Evolutionary conservation across 2,113 vertebrate species (phyloP).

Genomic region (Neomonachus schauinslandi): DNA sequence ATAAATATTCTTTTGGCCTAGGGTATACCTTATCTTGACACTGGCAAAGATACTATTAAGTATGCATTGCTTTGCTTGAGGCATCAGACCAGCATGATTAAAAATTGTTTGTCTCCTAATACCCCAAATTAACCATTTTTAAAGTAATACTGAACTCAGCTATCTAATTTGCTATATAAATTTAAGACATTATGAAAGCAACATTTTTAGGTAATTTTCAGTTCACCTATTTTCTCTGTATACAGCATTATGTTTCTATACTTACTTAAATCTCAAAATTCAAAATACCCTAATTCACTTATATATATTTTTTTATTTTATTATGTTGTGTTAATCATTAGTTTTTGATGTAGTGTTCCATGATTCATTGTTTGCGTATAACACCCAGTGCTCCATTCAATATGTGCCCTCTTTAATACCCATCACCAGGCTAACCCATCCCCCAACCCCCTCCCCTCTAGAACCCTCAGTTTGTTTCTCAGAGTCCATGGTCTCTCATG

Average conservation of each 20-base stretch:
- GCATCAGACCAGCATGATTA: not conserved
- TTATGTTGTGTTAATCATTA: too few species aligned
- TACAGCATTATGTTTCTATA: not conserved
- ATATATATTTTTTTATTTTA: not conserved
- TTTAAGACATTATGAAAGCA: not conserved
- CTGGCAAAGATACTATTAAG: conserved; percentile 36
- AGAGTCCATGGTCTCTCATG: too few species aligned
- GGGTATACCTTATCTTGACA: not conserved
- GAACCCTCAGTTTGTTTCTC: too few species aligned
- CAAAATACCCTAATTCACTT: not conserved
- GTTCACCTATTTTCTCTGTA: not conserved
- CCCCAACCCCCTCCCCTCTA: too few species aligned
- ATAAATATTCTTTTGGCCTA: conserved; percentile 26
- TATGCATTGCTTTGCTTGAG: not conserved
- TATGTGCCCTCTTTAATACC: too few species aligned
- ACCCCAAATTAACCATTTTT: conserved; percentile 32
- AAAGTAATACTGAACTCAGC: conserved; percentile 28
- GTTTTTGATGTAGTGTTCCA: too few species aligned
- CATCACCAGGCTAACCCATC: too few species aligned
- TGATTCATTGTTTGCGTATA: too few species aligned
- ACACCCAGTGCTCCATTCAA: too few species aligned
- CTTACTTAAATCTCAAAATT: conserved; percentile 50
- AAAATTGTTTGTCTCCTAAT: conserved; percentile 40
- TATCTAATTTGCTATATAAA: not conserved
- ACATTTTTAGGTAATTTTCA: not conserved